Base-by-base conservation (phyloP, 2,888 invertebrate species). In the Heteromurus nitidus region DNA sequence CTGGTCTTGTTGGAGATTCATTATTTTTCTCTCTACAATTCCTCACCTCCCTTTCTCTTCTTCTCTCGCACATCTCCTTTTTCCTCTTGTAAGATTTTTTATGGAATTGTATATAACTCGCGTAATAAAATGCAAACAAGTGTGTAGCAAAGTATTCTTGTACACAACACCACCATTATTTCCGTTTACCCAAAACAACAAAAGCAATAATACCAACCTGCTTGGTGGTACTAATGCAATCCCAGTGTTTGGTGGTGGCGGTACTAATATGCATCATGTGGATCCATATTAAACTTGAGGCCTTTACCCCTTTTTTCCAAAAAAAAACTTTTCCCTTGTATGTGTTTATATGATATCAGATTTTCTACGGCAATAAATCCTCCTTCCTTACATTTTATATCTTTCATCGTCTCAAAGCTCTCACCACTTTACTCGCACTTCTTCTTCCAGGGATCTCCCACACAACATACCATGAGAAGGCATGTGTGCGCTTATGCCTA, bases 311-410 rank as follows among this genome's bases (percentile, higher is more conserved):
- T n/a, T n/a, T n/a, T n/a, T 2, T 62, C 18, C 22, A 5, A 9
- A 11, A n/a, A n/a, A 5, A 55, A 55, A 24, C 9, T 55, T 3
- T 7, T 53, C 13, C 5, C 53, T 22, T 22, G 47, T 28, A 24
- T 64, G 67, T 42, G 47, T 67, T 65, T 62, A 72, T 76, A 44
- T 55, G 68, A 83, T 83, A 83, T 83, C 83, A 83, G 82, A 84
- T 82, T 77, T 82, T 84, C 62, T 26, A 79, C 77, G 65, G 84
- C 53, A 84, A 84, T 84, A 84, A 84, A 84, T 84, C 84, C 84
- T 73, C 70, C 53, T 84, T 80, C 74, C 69, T 77, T 80, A 72
- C 82, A 75, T 82, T 84, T 84, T 84, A 84, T 80, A 82, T 82
- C 84, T 82, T 84, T 84, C 84, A 82, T 82, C 84, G 82, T 84